Conservation (phyloP, 2,113 vertebrate species). For the Alectura lathami region DNA sequence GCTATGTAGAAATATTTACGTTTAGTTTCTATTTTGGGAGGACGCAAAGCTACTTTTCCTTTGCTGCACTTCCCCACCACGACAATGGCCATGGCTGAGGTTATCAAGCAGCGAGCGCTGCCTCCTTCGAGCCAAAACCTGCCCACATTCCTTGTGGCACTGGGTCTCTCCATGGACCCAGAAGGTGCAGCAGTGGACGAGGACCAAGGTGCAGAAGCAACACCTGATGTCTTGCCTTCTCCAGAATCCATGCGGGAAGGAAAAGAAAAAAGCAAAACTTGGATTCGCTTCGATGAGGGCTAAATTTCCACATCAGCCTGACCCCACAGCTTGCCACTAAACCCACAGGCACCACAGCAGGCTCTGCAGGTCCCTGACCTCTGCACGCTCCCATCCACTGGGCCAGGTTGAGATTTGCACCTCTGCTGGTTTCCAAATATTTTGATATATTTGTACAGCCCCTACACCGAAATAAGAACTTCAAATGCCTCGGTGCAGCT, state of each 20-base stretch:
- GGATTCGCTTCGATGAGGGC: neutral
- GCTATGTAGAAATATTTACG: slow-evolving; percentile 37
- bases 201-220: accelerated
- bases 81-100: slow-evolving; percentile 8
- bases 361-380: accelerated
- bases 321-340: neutral
- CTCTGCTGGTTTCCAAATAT: neutral
- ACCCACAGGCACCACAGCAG: neutral
- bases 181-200: neutral
- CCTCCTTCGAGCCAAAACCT: neutral
- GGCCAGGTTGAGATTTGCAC: neutral
- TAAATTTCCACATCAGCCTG: neutral
- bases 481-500: slow-evolving; percentile 1
- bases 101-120: neutral
- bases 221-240: neutral
- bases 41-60: slow-evolving; percentile 38
- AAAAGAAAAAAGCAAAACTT: neutral
- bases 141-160: neutral
- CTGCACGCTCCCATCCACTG: accelerated
- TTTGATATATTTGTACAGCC: neutral
- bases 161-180: neutral
- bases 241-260: neutral
- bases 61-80: slow-evolving; percentile 42
- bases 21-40: slow-evolving; percentile 64
- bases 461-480: neutral